A percentile compares a stretch with the other conserved stretches of the same genome.
phyloP scores from a whole-genome alignment of 2,113 vertebrate genomes.

The Pyrgilauda ruficollis region DNA sequence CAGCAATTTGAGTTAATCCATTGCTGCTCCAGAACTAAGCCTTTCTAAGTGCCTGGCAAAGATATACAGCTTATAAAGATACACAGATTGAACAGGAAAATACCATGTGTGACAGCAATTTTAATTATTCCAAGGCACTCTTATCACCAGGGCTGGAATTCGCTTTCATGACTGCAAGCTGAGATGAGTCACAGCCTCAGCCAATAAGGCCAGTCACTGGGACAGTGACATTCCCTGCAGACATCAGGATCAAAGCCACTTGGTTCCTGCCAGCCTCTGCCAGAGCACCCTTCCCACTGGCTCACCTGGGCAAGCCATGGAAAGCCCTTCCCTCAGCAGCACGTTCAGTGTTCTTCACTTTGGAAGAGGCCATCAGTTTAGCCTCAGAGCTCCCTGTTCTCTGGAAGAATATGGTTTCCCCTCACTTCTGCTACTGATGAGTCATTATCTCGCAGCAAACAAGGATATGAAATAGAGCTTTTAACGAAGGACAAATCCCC shows the following conservation, averaged over 20 bases:
- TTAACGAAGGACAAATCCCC: not conserved
- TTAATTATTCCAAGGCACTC: not conserved
- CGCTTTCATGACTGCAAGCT: not conserved
- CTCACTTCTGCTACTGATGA: not conserved
- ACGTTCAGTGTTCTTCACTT: rapidly evolving
- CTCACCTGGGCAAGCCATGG: not conserved
- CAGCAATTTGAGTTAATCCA: not conserved
- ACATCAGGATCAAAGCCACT: not conserved
- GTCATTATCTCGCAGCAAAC: not conserved
- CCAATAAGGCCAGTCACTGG: not conserved
- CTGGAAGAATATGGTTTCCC: not conserved
- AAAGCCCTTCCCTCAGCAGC: not conserved
- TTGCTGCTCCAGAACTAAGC: not conserved
- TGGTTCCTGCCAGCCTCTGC: not conserved
- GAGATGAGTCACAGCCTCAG: not conserved
- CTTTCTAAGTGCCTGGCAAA: slow-evolving; percentile 30
- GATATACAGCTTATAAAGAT: not conserved
- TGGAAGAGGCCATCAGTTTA: not conserved
- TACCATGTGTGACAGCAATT: not conserved
- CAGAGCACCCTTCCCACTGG: not conserved
- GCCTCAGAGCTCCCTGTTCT: not conserved
- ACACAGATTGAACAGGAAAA: not conserved
- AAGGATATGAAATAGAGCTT: not conserved
- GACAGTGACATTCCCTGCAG: not conserved
- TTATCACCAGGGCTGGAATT: not conserved